Percentiles rank a stretch among this genome's conserved stretches.
phyloP scores from a whole-genome alignment of 2,113 vertebrate genomes.

The Phaethornis superciliosus region DNA sequence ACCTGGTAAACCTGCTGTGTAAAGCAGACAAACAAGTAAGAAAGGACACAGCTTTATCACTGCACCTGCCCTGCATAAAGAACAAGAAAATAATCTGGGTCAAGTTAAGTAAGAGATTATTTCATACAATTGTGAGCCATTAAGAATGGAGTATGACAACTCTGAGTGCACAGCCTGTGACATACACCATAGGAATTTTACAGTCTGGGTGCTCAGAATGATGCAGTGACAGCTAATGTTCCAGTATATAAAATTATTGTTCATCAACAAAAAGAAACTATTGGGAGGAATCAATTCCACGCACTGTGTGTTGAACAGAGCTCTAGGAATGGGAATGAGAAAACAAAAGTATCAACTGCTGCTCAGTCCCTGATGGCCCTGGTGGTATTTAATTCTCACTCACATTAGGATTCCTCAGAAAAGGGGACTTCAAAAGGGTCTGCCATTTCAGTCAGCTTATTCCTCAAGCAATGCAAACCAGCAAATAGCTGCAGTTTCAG shows the following conservation, averaged over 20 bases:
- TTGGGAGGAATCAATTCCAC: neutral
- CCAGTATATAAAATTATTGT: neutral
- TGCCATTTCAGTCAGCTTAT: neutral
- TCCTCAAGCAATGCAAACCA: neutral
- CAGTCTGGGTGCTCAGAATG: neutral
- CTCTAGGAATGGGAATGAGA: neutral
- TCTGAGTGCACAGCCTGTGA: neutral
- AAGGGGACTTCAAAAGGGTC: neutral
- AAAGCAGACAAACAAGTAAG: neutral
- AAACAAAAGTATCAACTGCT: neutral
- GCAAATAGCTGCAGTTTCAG: rapidly evolving
- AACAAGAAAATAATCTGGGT: neutral
- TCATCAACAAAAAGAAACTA: neutral
- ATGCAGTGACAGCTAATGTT: neutral
- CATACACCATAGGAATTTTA: neutral
- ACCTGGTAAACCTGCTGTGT: neutral
- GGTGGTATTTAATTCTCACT: neutral
- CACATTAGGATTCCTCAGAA: neutral
- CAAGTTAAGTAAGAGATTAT: neutral
- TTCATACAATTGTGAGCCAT: neutral
- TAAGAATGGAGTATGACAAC: neutral
- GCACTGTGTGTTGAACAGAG: neutral
- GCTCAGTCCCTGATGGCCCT: neutral
- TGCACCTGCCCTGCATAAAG: neutral
- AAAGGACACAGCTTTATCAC: neutral